Conservation (phyloP, 2,113 vertebrate genomes). For the Zapornia atra region DNA sequence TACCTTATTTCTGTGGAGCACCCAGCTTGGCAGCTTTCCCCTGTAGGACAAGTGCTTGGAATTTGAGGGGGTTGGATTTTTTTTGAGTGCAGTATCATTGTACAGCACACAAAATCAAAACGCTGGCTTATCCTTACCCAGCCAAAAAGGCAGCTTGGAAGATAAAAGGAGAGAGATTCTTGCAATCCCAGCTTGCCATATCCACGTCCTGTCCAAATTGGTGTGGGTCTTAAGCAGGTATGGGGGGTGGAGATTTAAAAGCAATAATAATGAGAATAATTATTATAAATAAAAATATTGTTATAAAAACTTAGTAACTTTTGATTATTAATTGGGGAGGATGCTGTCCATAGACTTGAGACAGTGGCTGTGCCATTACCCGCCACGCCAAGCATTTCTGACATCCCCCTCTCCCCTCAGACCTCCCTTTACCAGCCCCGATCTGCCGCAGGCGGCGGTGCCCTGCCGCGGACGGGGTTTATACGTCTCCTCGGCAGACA, state of each 20-base stretch:
- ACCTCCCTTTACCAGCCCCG: background rate
- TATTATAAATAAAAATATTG: too few relatives aligned
- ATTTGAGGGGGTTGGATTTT: background rate
- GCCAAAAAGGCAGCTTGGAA: background rate
- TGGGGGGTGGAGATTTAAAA: background rate
- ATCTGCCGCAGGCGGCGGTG: too few relatives aligned
- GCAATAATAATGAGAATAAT: background rate
- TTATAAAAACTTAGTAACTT: too few relatives aligned
- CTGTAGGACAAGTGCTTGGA: background rate
- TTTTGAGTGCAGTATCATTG: background rate
- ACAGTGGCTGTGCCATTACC: background rate
- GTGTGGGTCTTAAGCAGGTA: background rate
- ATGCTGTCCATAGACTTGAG: background rate
- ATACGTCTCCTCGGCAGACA: too few relatives aligned
- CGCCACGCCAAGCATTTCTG: background rate
- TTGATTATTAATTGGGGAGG: too few relatives aligned
- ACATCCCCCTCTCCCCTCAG: background rate
- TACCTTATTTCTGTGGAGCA: background rate
- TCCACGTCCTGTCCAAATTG: rapidly evolving
- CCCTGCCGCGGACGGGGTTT: background rate
- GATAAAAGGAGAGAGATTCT: background rate
- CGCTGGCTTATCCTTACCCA: background rate
- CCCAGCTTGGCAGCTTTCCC: background rate
- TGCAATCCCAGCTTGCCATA: background rate
- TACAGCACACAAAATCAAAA: background rate